phyloP scores from a whole-genome alignment of 2,797 vertebrate species.

The Merluccius polli region DNA sequence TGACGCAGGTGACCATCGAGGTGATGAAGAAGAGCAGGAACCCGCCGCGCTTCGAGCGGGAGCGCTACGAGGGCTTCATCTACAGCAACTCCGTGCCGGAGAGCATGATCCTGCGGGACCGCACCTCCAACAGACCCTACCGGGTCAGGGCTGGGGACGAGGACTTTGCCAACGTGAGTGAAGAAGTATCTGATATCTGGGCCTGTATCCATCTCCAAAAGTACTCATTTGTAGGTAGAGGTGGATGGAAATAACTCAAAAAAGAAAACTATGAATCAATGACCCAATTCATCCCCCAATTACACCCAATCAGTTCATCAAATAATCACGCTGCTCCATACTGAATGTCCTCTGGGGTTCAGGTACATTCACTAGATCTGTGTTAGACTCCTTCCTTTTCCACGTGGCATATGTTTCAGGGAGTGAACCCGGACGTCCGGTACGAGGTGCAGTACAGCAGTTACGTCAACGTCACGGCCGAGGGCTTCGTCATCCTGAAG shows the following conservation, averaged over 20 bases:
- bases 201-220: neutral
- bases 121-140: conserved; percentile 70
- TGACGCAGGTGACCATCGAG: conserved; percentile 76
- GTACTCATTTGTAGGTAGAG: neutral
- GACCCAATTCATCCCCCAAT: neutral
- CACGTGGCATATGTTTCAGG: conserved; percentile 63
- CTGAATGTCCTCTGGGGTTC: neutral
- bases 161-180: conserved; percentile 78
- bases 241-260: neutral
- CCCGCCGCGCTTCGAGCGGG: conserved; percentile 73
- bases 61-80: conserved; percentile 70
- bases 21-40: conserved; percentile 70
- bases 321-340: neutral
- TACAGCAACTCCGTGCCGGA: conserved; percentile 61
- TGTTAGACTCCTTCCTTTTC: neutral
- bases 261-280: neutral
- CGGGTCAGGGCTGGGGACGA: conserved; percentile 77
- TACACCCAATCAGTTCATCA: neutral
- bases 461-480: conserved; percentile 76
- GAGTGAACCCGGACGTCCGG: conserved; percentile 77
- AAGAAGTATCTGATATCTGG: neutral
- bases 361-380: neutral
- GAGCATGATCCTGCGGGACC: conserved; percentile 75
- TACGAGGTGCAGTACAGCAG: conserved; percentile 82
- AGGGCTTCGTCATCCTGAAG: conserved; percentile 80